A percentile compares a stretch with the other conserved stretches of the same genome.
Conservation (phyloP, 2,797 vertebrate genomes). For the Enteromius afrohamiltoni region DNA sequence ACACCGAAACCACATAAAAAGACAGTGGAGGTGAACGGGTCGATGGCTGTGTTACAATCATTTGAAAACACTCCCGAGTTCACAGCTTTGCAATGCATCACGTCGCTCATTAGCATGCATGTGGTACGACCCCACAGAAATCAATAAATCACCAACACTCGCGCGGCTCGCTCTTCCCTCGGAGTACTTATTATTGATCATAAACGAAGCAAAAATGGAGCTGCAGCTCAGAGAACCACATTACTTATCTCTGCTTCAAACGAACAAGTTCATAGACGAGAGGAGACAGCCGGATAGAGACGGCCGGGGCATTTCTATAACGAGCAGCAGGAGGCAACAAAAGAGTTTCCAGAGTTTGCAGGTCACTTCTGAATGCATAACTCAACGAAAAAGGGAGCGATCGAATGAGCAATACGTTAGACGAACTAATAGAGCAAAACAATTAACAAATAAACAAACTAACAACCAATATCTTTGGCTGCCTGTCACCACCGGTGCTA, state of each 20-base stretch:
- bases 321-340: background rate
- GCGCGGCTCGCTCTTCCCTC: conserved; percentile 64
- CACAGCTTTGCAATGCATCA: conserved; percentile 69
- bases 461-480: background rate
- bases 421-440: background rate
- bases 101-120: conserved; percentile 74
- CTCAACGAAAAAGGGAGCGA: background rate
- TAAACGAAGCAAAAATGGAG: conserved; percentile 70
- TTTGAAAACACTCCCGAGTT: conserved; percentile 64
- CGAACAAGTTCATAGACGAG: conserved; percentile 17
- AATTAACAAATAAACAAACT: background rate
- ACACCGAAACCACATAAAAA: conserved; percentile 55
- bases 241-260: conserved; percentile 27
- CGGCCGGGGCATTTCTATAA: background rate
- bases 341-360: background rate
- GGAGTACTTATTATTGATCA: conserved; percentile 74
- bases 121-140: conserved; percentile 65
- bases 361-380: background rate
- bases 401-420: background rate
- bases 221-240: conserved; percentile 45
- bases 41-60: conserved; percentile 54
- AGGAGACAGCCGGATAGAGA: conserved; percentile 6
- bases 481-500: background rate
- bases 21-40: conserved; percentile 48
- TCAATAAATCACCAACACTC: conserved; percentile 73